phyloP scores from a whole-genome alignment of 2,113 vertebrate species.

The Mus spicilegus region DNA sequence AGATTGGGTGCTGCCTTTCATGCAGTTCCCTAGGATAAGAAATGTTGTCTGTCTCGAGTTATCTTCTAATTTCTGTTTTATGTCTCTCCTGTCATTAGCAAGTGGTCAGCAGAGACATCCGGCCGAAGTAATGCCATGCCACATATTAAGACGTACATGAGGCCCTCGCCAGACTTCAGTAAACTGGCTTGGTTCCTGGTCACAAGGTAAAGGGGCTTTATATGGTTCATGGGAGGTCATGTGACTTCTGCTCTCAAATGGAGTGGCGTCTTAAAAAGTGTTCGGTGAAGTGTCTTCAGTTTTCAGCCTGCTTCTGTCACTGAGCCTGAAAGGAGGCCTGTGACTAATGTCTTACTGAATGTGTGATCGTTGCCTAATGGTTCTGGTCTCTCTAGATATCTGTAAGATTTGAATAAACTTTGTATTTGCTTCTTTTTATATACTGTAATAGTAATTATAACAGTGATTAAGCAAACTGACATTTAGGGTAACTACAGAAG shows the following conservation, averaged over 20 bases:
- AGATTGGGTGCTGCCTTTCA: neutral
- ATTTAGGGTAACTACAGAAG: constrained; percentile 15
- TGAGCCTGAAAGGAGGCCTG: neutral
- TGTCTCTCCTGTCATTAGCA: constrained; percentile 84
- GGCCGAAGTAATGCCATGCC: constrained; percentile 96
- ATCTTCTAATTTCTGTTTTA: constrained; percentile 15
- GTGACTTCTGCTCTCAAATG: neutral
- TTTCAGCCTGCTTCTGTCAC: neutral
- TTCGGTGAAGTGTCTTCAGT: neutral
- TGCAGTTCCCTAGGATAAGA: neutral
- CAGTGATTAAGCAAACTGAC: neutral
- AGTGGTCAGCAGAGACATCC: constrained; percentile 93
- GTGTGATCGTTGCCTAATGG: neutral
- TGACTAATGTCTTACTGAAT: neutral
- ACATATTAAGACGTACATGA: constrained; percentile 98
- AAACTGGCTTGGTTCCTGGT: constrained; percentile 96
- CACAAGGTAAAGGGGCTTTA: constrained; percentile 90
- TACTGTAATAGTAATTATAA: neutral
- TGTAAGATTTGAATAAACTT: constrained; percentile 1
- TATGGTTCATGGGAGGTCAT: neutral
- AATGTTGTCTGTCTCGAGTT: neutral
- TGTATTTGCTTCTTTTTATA: neutral
- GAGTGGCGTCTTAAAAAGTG: neutral
- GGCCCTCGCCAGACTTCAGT: constrained; percentile 92
- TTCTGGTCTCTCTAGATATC: neutral